Base-by-base conservation (phyloP, 2,888 invertebrate species). In the Apodemia mormo region DNA sequence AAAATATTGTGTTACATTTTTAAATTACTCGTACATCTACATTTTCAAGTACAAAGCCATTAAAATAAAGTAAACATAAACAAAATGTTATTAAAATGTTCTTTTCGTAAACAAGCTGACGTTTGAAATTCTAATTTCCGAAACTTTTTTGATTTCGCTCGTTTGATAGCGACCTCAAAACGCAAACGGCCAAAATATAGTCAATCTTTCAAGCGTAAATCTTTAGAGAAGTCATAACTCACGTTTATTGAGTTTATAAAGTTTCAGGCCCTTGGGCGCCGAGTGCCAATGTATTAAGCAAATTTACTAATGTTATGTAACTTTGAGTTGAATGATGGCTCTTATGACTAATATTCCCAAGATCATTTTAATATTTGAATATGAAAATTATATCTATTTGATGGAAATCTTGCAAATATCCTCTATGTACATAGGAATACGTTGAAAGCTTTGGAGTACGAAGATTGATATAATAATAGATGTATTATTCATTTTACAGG, bases 191-290 rank as follows among this genome's bases (percentile, higher is more conserved):
- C 61, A 61, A 61, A 61, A 61, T 61, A 61, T 61, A 61, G 61
- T 89, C 88, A 87, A 89, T 90, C 85, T 87, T 82, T 81, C 79
- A 78, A 80, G 82, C 86, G 85, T 90, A 89, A 89, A 90, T 90
- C 89, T 89, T 84, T 78, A 78, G 78, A 84, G 82, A 81, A 83
- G 83, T 85, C 84, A 86, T 90, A 90, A 89, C 83, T 92, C 87
- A 90, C 85, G 81, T 89, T 89, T 87, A 89, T 90, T 84, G 89
- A 88, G 88, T 88, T 88, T 82, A 76, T 81, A 83, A 83, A 85
- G 84, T 88, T 83, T 85, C 81, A 78, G 82, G 82, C 86, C 82
- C 82, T 81, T 70, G 68, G 74, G 77, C 75, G 69, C 58, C 70
- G 72, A 74, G 70, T 69, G 72, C 72, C 76, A 71, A 74, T 76